phyloP scores from a whole-genome alignment of 2,888 invertebrate genomes.

The Zygogramma bicolorata region DNA sequence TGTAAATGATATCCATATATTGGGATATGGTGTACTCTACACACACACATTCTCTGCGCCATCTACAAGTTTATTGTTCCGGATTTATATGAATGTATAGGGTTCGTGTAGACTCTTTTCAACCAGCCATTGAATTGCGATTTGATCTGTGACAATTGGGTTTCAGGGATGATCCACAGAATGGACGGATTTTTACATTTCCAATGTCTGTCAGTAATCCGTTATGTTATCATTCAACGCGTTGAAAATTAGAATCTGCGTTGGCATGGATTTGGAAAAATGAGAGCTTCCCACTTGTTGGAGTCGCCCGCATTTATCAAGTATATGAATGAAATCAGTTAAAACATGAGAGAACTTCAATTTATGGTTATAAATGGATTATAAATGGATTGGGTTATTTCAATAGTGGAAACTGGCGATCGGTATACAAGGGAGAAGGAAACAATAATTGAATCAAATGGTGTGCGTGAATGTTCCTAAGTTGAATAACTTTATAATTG shows the following conservation, averaged over 20 bases:
- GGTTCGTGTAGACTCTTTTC: constrained; percentile 1
- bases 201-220: neutral
- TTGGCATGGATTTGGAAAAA: neutral
- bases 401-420: no score
- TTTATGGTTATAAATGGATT: no score
- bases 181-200: neutral
- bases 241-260: neutral
- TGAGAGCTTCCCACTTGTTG: no score
- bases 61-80: constrained; percentile 4
- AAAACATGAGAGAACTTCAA: no score
- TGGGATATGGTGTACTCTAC: constrained; percentile 22
- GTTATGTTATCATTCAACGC: neutral
- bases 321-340: no score
- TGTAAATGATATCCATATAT: constrained; percentile 36
- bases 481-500: no score
- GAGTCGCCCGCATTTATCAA: no score
- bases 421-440: no score
- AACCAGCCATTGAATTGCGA: neutral
- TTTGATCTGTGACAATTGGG: constrained; percentile 9
- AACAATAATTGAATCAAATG: no score
- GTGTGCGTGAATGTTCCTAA: no score
- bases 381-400: no score
- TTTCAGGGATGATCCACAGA: neutral
- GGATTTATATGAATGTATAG: neutral
- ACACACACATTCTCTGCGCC: neutral